Evolutionary conservation across 2,113 vertebrate species (phyloP).

Genomic region (Chamaea fasciata): DNA sequence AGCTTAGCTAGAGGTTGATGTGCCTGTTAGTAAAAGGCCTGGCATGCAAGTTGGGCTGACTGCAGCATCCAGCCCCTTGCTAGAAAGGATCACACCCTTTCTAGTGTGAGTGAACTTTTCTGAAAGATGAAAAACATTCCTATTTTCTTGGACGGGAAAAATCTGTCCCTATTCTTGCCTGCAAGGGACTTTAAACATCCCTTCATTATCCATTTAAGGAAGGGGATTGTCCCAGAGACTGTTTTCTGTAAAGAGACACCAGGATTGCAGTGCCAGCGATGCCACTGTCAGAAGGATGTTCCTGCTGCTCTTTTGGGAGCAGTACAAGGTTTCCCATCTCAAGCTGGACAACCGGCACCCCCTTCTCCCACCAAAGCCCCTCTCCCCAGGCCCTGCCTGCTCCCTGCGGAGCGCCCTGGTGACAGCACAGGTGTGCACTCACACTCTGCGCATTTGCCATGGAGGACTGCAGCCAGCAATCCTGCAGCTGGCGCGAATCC

Average conservation of each 20-base stretch:
- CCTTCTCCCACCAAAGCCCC: not conserved
- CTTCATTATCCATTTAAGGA: not conserved
- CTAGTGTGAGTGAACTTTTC: not conserved
- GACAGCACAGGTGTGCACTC: fast-evolving
- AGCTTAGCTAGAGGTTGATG: not conserved
- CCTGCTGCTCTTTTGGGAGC: not conserved
- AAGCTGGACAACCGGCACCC: not conserved
- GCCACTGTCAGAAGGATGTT: not conserved
- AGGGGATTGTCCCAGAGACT: not conserved
- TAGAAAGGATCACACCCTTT: not conserved
- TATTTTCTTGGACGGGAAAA: not conserved
- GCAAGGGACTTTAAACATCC: not conserved
- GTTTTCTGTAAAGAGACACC: not conserved
- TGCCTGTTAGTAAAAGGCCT: slow-evolving; percentile 8
- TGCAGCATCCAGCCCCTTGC: not conserved
- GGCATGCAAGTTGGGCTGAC: not conserved
- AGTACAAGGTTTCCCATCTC: fast-evolving
- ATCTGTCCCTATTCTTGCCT: not conserved
- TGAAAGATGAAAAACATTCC: not conserved
- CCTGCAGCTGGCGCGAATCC: not conserved
- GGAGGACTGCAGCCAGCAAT: not conserved
- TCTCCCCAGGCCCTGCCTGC: not conserved
- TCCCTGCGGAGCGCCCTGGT: not conserved
- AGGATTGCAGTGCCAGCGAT: not conserved
- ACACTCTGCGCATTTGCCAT: fast-evolving